Percentiles rank a stretch among this genome's conserved stretches.
Evolutionary conservation across 2,888 invertebrate genomes (phyloP).

Genomic region (Philopedon plagiatum): DNA sequence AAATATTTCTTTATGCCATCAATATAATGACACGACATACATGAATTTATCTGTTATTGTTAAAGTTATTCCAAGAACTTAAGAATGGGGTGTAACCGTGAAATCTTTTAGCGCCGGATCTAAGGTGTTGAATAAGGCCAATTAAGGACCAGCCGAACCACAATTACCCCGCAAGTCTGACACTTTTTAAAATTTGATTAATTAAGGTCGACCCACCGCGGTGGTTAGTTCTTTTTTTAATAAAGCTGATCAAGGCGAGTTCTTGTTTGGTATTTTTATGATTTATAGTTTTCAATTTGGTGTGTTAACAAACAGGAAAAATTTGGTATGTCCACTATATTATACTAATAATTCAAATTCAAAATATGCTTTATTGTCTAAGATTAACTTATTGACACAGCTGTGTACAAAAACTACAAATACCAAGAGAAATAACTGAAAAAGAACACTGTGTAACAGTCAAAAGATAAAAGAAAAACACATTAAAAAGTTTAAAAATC

Average conservation of each 20-base stretch:
- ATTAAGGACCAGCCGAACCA: slow-evolving; percentile 40
- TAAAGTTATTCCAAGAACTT: slow-evolving; percentile 39
- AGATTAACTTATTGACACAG: no score
- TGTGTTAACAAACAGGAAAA: no score
- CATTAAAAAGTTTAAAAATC: no score
- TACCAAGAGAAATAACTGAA: no score
- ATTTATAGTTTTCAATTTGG: slow-evolving; percentile 28
- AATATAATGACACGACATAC: slow-evolving; percentile 30
- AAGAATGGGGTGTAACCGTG: slow-evolving; percentile 39
- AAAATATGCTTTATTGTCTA: no score
- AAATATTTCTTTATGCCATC: slow-evolving; percentile 30
- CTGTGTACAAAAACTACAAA: no score
- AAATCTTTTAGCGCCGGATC: slow-evolving; percentile 46
- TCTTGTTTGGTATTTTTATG: slow-evolving; percentile 22
- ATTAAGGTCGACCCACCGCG: slow-evolving; percentile 42
- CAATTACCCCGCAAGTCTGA: slow-evolving; percentile 37
- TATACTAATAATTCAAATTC: no score
- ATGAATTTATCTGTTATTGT: slow-evolving; percentile 46
- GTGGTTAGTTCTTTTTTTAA: slow-evolving; percentile 33
- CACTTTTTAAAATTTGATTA: slow-evolving; percentile 44
- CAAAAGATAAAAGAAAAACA: no score
- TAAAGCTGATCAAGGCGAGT: slow-evolving; percentile 27
- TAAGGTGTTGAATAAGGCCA: slow-evolving; percentile 49
- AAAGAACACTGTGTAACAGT: no score
- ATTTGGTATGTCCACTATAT: no score